Evolutionary conservation across 2,888 invertebrate genomes (phyloP).

Genomic region (Leptothorax acervorum): DNA sequence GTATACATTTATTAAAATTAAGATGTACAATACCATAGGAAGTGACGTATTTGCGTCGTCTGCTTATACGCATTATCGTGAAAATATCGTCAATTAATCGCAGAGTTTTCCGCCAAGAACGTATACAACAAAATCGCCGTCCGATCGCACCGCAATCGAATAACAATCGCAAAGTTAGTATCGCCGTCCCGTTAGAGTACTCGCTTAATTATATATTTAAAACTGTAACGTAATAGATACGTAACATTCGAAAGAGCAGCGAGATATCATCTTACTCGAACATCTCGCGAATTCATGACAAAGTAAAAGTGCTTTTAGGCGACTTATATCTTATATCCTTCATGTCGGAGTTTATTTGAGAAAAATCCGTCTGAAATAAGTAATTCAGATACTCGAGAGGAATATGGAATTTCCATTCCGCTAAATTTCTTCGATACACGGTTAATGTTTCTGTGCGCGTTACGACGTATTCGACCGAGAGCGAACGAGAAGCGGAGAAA

Average conservation of each 20-base stretch:
- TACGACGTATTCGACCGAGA: not conserved
- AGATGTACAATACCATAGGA: not conserved
- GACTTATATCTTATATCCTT: not conserved
- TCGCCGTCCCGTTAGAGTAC: not conserved
- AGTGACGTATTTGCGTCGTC: not conserved
- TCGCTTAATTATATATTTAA: not conserved
- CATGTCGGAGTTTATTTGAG: not conserved
- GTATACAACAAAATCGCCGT: not conserved
- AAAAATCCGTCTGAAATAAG: not conserved
- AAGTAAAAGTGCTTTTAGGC: not conserved
- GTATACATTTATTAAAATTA: not conserved
- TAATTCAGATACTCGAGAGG: constrained; percentile 13
- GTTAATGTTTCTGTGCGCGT: constrained; percentile 22
- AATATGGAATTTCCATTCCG: not conserved
- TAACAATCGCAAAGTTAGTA: not conserved
- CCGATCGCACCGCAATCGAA: not conserved
- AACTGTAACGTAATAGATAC: not conserved
- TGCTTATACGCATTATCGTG: not conserved
- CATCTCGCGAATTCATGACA: not conserved
- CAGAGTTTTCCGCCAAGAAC: not conserved
- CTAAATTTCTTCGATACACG: not conserved
- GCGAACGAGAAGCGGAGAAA: not conserved
- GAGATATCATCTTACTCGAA: not conserved
- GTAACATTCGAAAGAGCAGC: not conserved
- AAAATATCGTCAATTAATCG: not conserved